Conservation (phyloP, 1,140 invertebrate genomes). For the Lutraria rhynchaena region DNA sequence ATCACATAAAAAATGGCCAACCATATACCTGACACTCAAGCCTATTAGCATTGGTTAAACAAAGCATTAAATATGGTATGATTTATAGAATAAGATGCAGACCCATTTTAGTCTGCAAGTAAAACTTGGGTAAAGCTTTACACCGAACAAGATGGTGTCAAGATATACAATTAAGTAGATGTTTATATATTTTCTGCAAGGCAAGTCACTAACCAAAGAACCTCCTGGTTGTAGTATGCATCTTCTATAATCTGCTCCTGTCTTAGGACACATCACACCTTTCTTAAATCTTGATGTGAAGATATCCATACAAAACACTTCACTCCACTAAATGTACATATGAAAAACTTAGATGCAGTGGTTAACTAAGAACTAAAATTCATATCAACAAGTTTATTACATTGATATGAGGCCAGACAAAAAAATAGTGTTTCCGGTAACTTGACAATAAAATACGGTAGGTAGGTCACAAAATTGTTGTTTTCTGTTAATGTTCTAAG, state of each 20-base stretch:
- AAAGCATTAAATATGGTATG: too few species aligned
- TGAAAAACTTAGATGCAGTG: too few species aligned
- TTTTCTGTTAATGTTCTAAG: too few species aligned
- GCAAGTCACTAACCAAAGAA: slow-evolving; percentile 77
- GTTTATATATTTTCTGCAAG: not conserved
- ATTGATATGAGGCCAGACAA: too few species aligned
- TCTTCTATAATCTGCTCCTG: slow-evolving; percentile 83
- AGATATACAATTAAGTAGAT: not conserved
- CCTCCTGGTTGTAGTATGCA: slow-evolving; percentile 83
- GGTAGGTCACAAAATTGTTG: too few species aligned
- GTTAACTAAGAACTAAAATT: too few species aligned
- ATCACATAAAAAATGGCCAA: too few species aligned
- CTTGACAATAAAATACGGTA: too few species aligned
- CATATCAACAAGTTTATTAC: too few species aligned
- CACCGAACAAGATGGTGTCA: not conserved
- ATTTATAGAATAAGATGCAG: not conserved
- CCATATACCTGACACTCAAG: too few species aligned
- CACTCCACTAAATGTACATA: slow-evolving; percentile 84
- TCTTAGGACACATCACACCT: slow-evolving; percentile 82
- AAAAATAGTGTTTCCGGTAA: too few species aligned
- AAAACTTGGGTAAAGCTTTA: not conserved
- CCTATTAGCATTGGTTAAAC: too few species aligned
- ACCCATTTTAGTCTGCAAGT: not conserved
- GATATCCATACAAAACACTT: slow-evolving; percentile 85
- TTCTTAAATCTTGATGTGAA: slow-evolving; percentile 83